Conservation (phyloP, 1,140 invertebrate genomes). For the Hyposmocoma kahamanoa region DNA sequence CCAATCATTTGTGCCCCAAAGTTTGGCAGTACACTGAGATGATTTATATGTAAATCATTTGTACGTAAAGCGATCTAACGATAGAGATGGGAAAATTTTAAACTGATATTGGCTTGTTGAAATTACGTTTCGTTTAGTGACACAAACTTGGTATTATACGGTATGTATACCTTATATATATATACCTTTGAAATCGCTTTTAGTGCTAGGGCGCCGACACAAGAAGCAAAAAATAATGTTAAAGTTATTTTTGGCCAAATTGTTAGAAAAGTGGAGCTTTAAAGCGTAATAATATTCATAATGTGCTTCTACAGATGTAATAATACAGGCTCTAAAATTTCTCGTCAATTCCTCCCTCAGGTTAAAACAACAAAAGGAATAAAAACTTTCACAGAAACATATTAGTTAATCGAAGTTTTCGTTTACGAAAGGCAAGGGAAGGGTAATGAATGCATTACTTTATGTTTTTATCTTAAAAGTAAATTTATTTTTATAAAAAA, state of each 20-base stretch:
- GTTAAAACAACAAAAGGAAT: conserved; percentile 37
- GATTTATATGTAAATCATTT: conserved; percentile 19
- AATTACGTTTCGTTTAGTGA: too few relatives aligned
- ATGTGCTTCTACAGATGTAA: neutral
- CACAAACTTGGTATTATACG: neutral
- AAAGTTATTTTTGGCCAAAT: neutral
- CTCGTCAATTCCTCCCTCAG: conserved; percentile 9
- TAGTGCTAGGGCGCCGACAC: neutral
- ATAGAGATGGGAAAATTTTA: neutral
- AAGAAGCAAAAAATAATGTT: neutral
- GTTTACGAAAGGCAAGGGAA: conserved; percentile 25
- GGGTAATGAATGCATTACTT: too few relatives aligned
- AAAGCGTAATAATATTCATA: neutral
- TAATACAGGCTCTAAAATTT: conserved; percentile 17
- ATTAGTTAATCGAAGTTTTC: conserved; percentile 27
- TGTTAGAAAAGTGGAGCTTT: neutral
- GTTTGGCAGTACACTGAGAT: conserved; percentile 21
- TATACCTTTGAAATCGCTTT: neutral
- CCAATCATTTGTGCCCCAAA: conserved; percentile 38
- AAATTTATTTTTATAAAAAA: too few relatives aligned
- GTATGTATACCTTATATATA: neutral
- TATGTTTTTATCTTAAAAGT: too few relatives aligned
- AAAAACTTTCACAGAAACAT: conserved; percentile 34
- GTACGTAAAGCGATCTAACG: neutral
- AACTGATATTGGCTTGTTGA: too few relatives aligned